These are phyloP conservation scores for Tinea semifulvella DNA, from an alignment of 2,888 invertebrate species.

Conservation along the genomic window DNA sequence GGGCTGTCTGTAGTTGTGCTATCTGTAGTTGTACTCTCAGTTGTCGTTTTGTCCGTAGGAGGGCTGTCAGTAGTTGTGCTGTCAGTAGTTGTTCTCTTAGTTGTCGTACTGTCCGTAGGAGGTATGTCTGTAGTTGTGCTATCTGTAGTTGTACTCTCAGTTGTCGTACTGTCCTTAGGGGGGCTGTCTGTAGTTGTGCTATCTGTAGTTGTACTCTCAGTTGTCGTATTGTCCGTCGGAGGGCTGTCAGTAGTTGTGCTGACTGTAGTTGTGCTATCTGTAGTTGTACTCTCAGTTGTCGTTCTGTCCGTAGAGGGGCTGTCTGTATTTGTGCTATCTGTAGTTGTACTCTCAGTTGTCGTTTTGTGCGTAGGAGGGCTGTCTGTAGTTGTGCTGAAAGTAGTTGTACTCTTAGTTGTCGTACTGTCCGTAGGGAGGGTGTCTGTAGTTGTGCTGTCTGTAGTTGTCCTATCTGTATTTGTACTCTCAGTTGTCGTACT, in stretches of 20 bases:
- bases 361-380: constrained; percentile 4
- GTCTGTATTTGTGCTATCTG: constrained; percentile 6
- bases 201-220: background rate
- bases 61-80: background rate
- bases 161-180: constrained; percentile 13
- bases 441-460: constrained; percentile 15
- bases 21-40: constrained; percentile 6
- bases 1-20: background rate
- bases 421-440: no score
- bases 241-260: background rate
- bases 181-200: constrained; percentile 11
- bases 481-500: constrained; percentile 3
- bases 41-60: background rate
- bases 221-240: background rate
- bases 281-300: constrained; percentile 15
- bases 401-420: constrained; percentile 9
- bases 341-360: constrained; percentile 15
- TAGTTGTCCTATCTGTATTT: constrained; percentile 15
- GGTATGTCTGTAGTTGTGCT: background rate
- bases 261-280: background rate
- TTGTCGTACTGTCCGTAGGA: background rate
- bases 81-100: background rate
- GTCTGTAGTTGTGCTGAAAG: background rate
- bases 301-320: background rate
- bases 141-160: background rate